These are phyloP conservation scores for Heteronetta atricapilla DNA, from an alignment of 2,113 vertebrate species.

Conservation along the genomic window DNA sequence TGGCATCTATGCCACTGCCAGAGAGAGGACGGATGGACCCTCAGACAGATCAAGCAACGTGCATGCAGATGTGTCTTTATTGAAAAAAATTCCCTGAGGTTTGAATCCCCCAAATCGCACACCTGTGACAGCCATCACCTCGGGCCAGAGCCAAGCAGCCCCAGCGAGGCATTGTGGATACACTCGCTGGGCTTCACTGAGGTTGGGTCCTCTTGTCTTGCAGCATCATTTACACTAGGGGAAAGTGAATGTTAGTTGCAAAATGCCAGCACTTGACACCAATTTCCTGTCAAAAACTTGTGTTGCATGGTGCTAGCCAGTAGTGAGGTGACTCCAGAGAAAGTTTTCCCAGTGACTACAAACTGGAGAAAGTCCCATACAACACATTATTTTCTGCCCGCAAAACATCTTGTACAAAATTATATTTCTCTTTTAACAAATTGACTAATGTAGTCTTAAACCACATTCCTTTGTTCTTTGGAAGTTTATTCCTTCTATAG, in stretches of 20 bases:
- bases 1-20: background rate
- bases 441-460: background rate
- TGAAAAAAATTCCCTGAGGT: background rate
- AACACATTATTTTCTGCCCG: background rate
- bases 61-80: fast-evolving
- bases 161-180: background rate
- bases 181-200: background rate
- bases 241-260: background rate
- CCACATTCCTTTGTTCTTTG: background rate
- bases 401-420: background rate
- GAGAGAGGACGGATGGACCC: background rate
- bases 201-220: background rate
- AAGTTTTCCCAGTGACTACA: background rate
- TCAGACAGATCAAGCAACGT: background rate
- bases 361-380: background rate
- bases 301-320: background rate
- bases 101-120: background rate
- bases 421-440: background rate
- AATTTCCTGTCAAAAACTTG: background rate
- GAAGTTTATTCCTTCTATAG: background rate
- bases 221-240: background rate
- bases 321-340: background rate
- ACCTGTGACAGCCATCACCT: background rate
- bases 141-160: background rate
- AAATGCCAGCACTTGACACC: background rate